A percentile compares a stretch with the other conserved stretches of the same genome.
Evolutionary conservation across 2,113 vertebrate species (phyloP).

Genomic region (Onychostoma macrolepis): DNA sequence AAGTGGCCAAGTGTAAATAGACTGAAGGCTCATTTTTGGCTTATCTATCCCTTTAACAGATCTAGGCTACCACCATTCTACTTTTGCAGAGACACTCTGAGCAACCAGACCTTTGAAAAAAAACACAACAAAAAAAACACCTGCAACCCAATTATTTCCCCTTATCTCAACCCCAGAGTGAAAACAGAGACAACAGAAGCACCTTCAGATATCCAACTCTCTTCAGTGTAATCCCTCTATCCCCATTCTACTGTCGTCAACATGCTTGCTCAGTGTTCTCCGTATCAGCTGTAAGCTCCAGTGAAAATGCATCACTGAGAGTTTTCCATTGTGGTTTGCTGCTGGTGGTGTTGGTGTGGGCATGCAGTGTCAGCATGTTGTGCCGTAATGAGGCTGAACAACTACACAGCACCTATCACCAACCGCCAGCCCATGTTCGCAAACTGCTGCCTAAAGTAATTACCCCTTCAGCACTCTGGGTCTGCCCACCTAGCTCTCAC

Average conservation of each 20-base stretch:
- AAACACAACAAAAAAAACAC: neutral
- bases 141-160: constrained; percentile 19
- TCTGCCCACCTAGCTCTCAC: constrained; percentile 16
- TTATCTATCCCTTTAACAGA: neutral
- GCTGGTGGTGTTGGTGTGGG: constrained; percentile 25
- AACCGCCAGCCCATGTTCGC: constrained; percentile 60
- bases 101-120: neutral
- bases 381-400: constrained; percentile 58
- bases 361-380: constrained; percentile 67
- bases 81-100: neutral
- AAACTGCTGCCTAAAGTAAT: constrained; percentile 67
- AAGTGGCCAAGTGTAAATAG: no score
- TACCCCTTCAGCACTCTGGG: constrained; percentile 59
- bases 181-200: constrained; percentile 13
- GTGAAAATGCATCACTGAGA: constrained; percentile 60
- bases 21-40: neutral
- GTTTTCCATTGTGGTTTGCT: constrained; percentile 52
- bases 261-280: constrained; percentile 23
- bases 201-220: constrained; percentile 1
- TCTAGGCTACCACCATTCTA: neutral
- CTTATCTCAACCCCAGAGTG: constrained; percentile 13
- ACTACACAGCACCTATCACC: constrained; percentile 60
- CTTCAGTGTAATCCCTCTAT: constrained; percentile 23
- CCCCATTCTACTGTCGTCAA: constrained; percentile 55
- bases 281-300: neutral